phyloP scores from a whole-genome alignment of 2,888 invertebrate genomes.

The Mantis religiosa region DNA sequence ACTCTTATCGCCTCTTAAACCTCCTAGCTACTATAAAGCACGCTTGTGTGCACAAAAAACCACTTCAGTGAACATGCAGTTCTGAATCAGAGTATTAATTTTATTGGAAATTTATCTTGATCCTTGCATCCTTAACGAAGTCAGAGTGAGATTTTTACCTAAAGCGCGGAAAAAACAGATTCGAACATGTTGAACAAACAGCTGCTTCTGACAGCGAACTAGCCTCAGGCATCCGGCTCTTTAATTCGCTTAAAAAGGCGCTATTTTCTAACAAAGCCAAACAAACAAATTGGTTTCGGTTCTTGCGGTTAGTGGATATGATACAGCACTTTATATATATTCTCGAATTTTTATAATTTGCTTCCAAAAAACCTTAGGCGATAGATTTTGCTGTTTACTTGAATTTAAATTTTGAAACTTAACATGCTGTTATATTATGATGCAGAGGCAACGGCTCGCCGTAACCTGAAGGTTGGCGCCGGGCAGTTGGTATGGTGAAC shows the following conservation, averaged over 20 bases:
- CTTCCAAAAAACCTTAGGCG: no score
- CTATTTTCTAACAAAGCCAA: neutral
- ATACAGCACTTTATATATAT: neutral
- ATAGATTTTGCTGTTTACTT: no score
- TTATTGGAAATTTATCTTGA: neutral
- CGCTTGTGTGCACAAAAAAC: neutral
- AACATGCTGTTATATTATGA: no score
- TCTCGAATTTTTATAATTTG: neutral
- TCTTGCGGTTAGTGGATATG: neutral
- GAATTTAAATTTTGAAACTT: no score
- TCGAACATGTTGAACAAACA: neutral
- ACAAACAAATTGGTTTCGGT: neutral
- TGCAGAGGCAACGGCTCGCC: no score
- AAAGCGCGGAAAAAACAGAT: neutral
- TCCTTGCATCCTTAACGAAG: neutral
- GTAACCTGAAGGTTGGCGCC: no score
- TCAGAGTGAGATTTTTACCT: neutral
- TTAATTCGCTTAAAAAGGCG: neutral
- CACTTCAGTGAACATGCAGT: neutral
- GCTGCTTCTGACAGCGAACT: neutral
- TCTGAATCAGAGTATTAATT: neutral
- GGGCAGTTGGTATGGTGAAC: no score
- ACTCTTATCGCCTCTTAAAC: neutral
- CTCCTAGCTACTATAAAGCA: neutral
- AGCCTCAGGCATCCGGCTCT: neutral